Conservation (phyloP, 2,113 vertebrate genomes). For the Anser brachyrhynchus region DNA sequence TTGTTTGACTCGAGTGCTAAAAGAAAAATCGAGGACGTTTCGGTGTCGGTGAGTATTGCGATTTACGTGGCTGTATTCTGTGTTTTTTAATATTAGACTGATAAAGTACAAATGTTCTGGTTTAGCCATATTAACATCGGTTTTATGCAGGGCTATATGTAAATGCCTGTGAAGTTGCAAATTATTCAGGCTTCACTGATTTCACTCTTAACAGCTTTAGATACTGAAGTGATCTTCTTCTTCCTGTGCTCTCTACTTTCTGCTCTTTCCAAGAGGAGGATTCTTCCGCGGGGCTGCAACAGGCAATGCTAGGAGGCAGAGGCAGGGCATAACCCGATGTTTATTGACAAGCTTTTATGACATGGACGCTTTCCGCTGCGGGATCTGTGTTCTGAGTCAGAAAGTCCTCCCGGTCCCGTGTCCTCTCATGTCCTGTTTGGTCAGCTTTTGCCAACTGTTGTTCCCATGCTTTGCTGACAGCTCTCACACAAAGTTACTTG, state of each 20-base stretch:
- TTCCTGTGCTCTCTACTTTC: not conserved
- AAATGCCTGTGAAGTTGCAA: constrained; percentile 24
- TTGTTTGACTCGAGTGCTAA: constrained; percentile 95
- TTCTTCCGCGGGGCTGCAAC: not conserved
- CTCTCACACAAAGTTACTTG: not conserved
- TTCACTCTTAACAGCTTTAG: not conserved
- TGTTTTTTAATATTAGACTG: not conserved
- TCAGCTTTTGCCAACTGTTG: not conserved
- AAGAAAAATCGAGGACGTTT: constrained; percentile 89
- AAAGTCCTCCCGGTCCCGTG: not conserved
- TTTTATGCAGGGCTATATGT: constrained; percentile 2
- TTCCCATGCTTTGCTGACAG: not conserved
- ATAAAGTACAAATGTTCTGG: not conserved
- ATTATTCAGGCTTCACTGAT: constrained; percentile 4
- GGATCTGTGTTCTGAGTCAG: not conserved
- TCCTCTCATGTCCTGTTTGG: not conserved
- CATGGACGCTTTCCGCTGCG: not conserved
- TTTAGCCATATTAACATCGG: not conserved
- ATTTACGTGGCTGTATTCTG: not conserved
- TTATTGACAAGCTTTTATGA: not conserved
- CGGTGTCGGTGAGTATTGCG: constrained; percentile 86
- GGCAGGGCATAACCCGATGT: not conserved
- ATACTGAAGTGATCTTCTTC: not conserved
- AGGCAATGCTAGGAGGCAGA: not conserved
- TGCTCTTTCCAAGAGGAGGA: not conserved